Evolutionary conservation across 2,113 vertebrate genomes (phyloP), one percentile per base, ranked within the genome.

Genomic region (Balaeniceps rex): DNA sequence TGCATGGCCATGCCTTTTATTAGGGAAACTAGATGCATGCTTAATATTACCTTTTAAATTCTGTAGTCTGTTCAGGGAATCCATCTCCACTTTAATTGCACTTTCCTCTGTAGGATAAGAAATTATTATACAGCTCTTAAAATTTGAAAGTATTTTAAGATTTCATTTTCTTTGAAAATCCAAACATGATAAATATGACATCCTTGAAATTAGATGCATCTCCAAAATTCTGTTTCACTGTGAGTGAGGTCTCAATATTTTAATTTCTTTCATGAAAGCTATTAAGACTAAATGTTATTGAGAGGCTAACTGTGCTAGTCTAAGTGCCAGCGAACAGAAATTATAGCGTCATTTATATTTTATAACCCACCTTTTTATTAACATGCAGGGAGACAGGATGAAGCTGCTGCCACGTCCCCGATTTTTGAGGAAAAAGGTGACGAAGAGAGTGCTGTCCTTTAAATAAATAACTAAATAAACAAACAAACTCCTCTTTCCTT

Each of bases 341-440:
- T 76, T 55, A 75, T 6, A 51, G 38, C 10, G 18, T 72, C 33
- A 69, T 88, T 83, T 54, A 55, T 1, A 0, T 80, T 92, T 88
- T 83, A 86, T 65, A 93, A 68, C 33, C 44, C 57, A 58, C 18
- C 26, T 55, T n/a, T 63, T 66, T 24, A 61, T 79, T 80, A 88
- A 72, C 11, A 36, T 24, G 52, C n/a, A 92, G 63, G 44, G 28
- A 94, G 44, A 55, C 15, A 60, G 57, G 52, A 88, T 51, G 40
- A 52, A 86, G 42, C 31, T 9, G 16, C 23, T 76, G 11, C 17
- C 17, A 49, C 0, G 0, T 28, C 7, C 46, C n/a, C 0, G 4
- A 7, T 55, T 90, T 70, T 75, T 36, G 71, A 55, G 36, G 15
- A 34, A 83, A 94, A 86, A 80, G 7, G 17, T 44, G 31, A 80